Evolutionary conservation across 2,113 vertebrate genomes (phyloP), one percentile per base, ranked within the genome.

Genomic region (Xiphophorus maculatus): DNA sequence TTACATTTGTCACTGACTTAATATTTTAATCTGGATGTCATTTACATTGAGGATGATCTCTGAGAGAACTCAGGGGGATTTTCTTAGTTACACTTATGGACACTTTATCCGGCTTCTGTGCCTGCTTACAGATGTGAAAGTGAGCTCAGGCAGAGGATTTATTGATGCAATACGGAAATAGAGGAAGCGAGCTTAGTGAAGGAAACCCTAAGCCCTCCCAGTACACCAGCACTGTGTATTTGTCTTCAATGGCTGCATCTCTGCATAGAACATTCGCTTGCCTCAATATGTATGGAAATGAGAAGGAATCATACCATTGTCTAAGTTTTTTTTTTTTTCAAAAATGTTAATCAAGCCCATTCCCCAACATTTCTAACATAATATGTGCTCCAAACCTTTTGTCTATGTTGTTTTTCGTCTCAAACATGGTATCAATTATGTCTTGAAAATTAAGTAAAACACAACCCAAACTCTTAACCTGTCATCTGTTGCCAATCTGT

Each of bases 231-330:
- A 69, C 83, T 73, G 69, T 90, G 85, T 83, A 71, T 90, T 80
- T 83, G 84, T 75, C 89, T 87, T 84, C 75, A 85, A 66, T 87
- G 88, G 76, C 87, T 82, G 66, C 84, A 72, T 85, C 77, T 80
- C 82, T 33, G 32, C 54, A 28, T 77, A 83, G 80, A 82, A 79
- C 73, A 72, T 84, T 40, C 44, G 72, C 74, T 65, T 17, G 35
- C 76, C 82, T 89, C 87, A 90, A 92, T 94, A 94, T 94, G 85
- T 92, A 94, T 94, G 93, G 82, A 92, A 94, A 94, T 94, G 85
- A 92, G 87, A 79, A 67, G 79, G 81, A 91, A 91, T 92, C 88
- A 89, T 78, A 73, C 74, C 90, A 92, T 91, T 74, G 81, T 86
- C 77, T 93, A 76, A 80, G 76, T 84, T 82, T 90, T 37, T 2